A percentile compares a stretch with the other conserved stretches of the same genome.
phyloP scores from a whole-genome alignment of 2,113 vertebrate genomes.

The Thryonomys swinderianus region DNA sequence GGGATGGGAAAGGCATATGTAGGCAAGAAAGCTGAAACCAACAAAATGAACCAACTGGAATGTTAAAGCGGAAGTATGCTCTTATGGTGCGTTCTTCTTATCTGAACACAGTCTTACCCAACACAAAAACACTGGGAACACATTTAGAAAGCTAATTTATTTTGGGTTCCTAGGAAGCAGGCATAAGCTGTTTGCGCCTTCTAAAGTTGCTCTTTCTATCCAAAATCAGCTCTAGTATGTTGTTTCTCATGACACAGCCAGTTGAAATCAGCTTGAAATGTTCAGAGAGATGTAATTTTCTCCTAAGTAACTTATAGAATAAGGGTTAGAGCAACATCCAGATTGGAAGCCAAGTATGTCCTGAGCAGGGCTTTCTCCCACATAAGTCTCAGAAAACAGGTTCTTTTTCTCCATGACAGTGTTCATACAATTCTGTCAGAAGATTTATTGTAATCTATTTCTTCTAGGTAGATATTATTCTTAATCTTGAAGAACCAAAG shows the following conservation, averaged over 20 bases:
- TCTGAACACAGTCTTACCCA: conserved; percentile 16
- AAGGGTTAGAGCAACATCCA: neutral
- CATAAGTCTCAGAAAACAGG: neutral
- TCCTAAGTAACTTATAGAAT: neutral
- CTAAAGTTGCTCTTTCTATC: conserved; percentile 51
- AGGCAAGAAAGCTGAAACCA: neutral
- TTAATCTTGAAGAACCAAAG: conserved; percentile 69
- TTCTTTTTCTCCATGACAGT: neutral
- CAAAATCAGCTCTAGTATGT: conserved; percentile 34
- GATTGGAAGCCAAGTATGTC: neutral
- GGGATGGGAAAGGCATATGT: neutral
- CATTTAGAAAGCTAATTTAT: conserved; percentile 61
- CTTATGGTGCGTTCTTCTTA: conserved; percentile 3
- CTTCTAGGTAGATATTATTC: conserved; percentile 54
- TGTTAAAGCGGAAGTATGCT: neutral
- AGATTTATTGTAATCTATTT: neutral
- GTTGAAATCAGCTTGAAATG: conserved; percentile 30
- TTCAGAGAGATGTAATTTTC: neutral
- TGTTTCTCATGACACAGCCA: conserved; percentile 14
- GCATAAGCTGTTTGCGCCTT: conserved; percentile 57
- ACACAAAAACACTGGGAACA: conserved; percentile 55
- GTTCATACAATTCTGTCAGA: neutral
- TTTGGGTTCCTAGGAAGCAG: conserved; percentile 64
- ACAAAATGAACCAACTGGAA: neutral
- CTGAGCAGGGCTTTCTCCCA: neutral